Base-by-base conservation (phyloP, 2,888 invertebrate species). In the Encarsia formosa region DNA sequence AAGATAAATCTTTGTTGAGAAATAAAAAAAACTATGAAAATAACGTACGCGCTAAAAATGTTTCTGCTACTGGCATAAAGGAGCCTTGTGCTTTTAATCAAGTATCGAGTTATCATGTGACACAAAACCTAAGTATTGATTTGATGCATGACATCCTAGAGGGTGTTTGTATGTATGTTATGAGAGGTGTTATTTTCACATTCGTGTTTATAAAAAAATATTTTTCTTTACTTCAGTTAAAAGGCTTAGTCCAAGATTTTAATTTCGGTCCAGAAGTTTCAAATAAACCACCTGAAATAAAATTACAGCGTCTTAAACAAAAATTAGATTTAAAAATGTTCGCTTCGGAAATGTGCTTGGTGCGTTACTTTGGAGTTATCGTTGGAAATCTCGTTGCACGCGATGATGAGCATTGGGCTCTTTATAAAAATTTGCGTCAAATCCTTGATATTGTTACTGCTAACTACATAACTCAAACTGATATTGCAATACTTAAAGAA, bases 111-210 rank as follows among this genome's bases (percentile, higher is more conserved):
- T n/a, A 20, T n/a, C 11, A 32, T 32, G 16, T 42, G 4, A n/a
- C 11, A 13, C 19, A 42, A 18, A 42, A 42, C 15, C 3, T 32
- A 19, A 20, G 11, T 20, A 31, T 42, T 6, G 42, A 42, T 19
- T 18, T 42, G 11, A 42, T 42, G 42, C 32, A 42, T 18, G 42
- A 42, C 31, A 16, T 26, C n/a, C 5, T 42, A 20, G 35, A 52
- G 19, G 40, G 42, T 4, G 34, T 41, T 3, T 48, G 40, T 15
- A 13, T 6, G 32, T 48, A 40, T 23, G 48, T 40, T n/a, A 11
- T 31, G 6, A 11, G 15, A 31, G 6, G 6, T 31, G 11, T 31
- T n/a, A n/a, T 31, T 4, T 31, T 4, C 15, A 31, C 31, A 15
- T 31, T 4, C 6, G 15, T 31, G 15, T 31, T 4, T 31, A 15